phyloP scores from a whole-genome alignment of 53 echinoderm and acorn worm genomes.

The Apostichopus leukothele region DNA sequence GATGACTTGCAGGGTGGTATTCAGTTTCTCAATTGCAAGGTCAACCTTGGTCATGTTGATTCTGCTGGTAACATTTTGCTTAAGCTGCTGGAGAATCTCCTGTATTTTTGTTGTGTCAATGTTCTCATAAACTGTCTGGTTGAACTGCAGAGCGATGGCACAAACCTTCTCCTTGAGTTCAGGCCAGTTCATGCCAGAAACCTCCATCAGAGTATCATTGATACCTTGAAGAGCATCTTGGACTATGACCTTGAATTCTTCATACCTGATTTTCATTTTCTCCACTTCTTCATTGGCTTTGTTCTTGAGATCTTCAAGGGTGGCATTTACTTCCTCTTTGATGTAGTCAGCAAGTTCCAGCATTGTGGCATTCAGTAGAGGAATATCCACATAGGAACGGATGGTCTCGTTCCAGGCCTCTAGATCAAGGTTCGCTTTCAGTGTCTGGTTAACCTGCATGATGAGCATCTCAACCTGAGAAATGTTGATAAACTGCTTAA shows the following conservation, averaged over 20 bases:
- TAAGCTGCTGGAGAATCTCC: conserved; percentile 50
- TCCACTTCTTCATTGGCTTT: conserved; percentile 29
- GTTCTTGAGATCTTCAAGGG: conserved; percentile 20
- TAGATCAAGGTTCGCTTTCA: conserved; percentile 17
- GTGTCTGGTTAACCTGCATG: conserved; percentile 20
- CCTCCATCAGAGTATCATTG: conserved; percentile 20
- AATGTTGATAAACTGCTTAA: conserved; percentile 46
- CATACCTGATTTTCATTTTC: conserved; percentile 33
- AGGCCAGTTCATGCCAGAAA: conserved; percentile 33
- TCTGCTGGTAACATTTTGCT: conserved; percentile 45
- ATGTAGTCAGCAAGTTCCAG: conserved; percentile 31
- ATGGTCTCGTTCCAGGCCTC: conserved; percentile 55
- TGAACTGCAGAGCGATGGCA: conserved; percentile 25
- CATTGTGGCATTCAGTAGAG: conserved; percentile 53
- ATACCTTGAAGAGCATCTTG: conserved; percentile 5
- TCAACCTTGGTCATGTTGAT: conserved; percentile 35
- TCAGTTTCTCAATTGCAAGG: conserved; percentile 52
- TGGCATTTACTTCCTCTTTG: conserved; percentile 22
- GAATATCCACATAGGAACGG: conserved; percentile 50
- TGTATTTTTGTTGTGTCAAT: conserved; percentile 53
- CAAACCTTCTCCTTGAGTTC: conserved; percentile 37
- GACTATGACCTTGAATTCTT: conserved; percentile 38
- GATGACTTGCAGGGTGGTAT: conserved; percentile 44
- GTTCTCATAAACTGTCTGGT: conserved; percentile 53
- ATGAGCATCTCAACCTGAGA: conserved; percentile 27